Conservation (phyloP, 2,888 invertebrate species). For the Athalia circularis region DNA sequence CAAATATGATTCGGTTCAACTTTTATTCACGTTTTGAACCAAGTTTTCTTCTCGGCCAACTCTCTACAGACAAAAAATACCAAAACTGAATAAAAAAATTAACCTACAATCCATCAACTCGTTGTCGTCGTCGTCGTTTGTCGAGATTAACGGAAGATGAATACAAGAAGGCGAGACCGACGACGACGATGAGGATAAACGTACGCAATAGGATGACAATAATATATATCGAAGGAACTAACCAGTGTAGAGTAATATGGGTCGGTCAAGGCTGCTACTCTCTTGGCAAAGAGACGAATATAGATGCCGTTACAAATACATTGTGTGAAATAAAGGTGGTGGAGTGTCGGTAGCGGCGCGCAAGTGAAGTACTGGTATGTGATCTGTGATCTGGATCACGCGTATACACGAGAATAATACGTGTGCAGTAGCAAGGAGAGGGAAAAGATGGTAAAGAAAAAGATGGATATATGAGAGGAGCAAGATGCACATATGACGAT, state of each 20-base stretch:
- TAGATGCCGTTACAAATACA: conserved; percentile 46
- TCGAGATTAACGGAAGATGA: conserved; percentile 31
- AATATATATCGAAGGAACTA: background rate
- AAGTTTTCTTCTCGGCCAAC: too few species aligned
- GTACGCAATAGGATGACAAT: background rate
- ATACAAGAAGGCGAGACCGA: background rate
- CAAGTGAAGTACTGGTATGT: background rate
- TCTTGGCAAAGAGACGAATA: background rate
- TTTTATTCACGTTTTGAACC: too few species aligned
- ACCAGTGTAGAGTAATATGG: conserved; percentile 16
- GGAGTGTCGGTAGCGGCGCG: background rate
- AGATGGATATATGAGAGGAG: too few species aligned
- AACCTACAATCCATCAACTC: background rate
- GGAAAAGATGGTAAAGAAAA: too few species aligned
- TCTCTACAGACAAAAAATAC: too few species aligned
- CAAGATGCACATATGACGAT: too few species aligned
- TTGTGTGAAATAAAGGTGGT: conserved; percentile 10
- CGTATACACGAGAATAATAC: too few species aligned
- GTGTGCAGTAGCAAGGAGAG: too few species aligned
- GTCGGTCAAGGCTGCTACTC: conserved; percentile 43
- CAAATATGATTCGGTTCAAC: too few species aligned
- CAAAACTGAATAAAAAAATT: conserved; percentile 3
- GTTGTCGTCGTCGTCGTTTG: background rate
- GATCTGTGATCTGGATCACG: conserved; percentile 34
- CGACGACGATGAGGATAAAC: background rate